phyloP scores from a whole-genome alignment of 2,797 vertebrate species.

The Notamacropus eugenii region DNA sequence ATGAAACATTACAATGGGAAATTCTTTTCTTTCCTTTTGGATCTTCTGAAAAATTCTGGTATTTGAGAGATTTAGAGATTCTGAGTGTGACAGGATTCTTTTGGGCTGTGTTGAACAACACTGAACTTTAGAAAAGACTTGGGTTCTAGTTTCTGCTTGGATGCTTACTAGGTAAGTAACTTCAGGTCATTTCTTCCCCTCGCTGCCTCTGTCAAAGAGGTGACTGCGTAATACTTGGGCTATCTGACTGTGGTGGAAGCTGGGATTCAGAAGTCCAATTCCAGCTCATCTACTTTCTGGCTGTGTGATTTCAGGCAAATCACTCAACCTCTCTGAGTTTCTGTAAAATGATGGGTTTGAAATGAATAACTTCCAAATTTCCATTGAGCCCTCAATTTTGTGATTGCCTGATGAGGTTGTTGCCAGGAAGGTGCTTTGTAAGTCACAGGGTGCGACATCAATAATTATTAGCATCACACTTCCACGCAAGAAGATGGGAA shows the following conservation, averaged over 20 bases:
- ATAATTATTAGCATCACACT: background rate
- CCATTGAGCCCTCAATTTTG: background rate
- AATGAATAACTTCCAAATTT: background rate
- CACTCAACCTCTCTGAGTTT: background rate
- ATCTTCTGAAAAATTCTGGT: conserved; percentile 55
- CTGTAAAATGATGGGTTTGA: background rate
- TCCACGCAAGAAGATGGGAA: rapidly evolving
- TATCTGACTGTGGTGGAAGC: background rate
- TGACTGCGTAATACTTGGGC: background rate
- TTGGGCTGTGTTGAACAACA: background rate
- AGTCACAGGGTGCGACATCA: background rate
- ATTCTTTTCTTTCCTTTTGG: conserved; percentile 58
- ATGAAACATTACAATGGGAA: conserved; percentile 81
- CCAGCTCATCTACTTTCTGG: background rate
- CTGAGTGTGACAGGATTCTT: background rate
- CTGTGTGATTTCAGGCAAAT: background rate
- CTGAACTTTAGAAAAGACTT: background rate
- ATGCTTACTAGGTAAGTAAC: background rate
- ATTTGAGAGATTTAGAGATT: conserved; percentile 51
- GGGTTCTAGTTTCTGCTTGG: background rate
- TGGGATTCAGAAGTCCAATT: background rate
- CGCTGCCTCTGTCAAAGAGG: background rate
- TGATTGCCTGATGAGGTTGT: background rate
- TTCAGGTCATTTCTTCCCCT: background rate
- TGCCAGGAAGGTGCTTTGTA: background rate